These are phyloP conservation scores for Tauraco erythrolophus DNA, from an alignment of 2,113 vertebrate genomes.

Conservation along the genomic window DNA sequence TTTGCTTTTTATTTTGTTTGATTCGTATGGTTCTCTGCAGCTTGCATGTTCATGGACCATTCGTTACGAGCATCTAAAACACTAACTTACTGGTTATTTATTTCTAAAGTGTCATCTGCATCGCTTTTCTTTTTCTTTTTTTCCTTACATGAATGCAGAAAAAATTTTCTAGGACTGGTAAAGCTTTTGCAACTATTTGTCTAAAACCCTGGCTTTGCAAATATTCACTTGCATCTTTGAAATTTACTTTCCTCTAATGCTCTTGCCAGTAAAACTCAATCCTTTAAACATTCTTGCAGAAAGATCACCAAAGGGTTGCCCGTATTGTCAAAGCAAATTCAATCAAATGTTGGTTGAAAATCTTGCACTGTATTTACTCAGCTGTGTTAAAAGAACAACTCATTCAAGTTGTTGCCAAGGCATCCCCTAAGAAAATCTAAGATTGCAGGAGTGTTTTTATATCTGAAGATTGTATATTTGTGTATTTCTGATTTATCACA, in stretches of 20 bases:
- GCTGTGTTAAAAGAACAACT: slow-evolving; percentile 23
- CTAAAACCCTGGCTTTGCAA: not conserved
- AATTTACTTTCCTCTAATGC: slow-evolving; percentile 34
- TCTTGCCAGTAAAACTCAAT: slow-evolving; percentile 32
- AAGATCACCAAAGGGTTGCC: slow-evolving; percentile 19
- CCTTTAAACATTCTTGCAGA: slow-evolving; percentile 8
- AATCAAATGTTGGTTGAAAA: slow-evolving; percentile 2
- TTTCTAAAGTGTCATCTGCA: not conserved
- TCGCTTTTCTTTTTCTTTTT: not conserved
- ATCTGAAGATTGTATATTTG: not conserved
- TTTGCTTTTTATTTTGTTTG: not conserved
- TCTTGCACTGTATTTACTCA: slow-evolving; percentile 10
- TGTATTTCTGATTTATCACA: not conserved
- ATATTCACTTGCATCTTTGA: slow-evolving; percentile 10
- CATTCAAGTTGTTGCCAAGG: not conserved
- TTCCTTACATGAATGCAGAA: not conserved
- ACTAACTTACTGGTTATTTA: not conserved
- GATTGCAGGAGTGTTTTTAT: not conserved
- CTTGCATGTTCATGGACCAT: not conserved
- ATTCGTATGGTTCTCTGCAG: not conserved
- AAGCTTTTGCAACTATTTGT: not conserved
- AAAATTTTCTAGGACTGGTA: not conserved
- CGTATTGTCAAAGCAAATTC: slow-evolving; percentile 8
- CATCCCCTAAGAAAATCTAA: not conserved
- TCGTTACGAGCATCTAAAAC: not conserved